Percentiles rank a stretch among this genome's conserved stretches.
phyloP scores from a whole-genome alignment of 92 coral and sea anemone species.

The Parazoanthus atlanticus region DNA sequence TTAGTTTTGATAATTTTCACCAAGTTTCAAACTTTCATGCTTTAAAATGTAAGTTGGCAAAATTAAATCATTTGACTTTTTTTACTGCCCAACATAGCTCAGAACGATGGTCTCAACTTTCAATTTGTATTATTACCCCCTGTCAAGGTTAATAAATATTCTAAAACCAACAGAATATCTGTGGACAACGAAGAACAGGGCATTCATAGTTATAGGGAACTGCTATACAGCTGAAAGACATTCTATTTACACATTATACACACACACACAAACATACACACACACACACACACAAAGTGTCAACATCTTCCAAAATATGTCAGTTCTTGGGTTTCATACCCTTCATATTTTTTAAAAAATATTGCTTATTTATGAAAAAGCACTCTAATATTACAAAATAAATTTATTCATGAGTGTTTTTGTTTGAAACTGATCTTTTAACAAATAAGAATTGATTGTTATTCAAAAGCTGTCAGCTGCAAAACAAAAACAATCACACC shows the following conservation, averaged over 20 bases:
- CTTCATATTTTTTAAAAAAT: too few relatives aligned
- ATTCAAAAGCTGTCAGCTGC: slow-evolving; percentile 4
- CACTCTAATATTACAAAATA: too few relatives aligned
- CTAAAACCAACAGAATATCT: neutral
- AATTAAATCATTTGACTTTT: too few relatives aligned
- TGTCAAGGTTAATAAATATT: neutral
- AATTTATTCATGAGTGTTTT: neutral
- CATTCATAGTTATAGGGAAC: neutral
- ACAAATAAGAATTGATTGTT: neutral
- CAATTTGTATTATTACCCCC: neutral
- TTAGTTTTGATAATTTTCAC: too few relatives aligned
- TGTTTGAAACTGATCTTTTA: neutral
- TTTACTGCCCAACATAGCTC: neutral
- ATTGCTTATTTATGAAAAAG: neutral
- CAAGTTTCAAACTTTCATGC: too few relatives aligned
- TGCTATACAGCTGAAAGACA: neutral
- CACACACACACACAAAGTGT: too few relatives aligned
- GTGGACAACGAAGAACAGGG: neutral
- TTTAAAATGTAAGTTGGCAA: too few relatives aligned
- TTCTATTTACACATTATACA: neutral
- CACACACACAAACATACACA: too few relatives aligned
- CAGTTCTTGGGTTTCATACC: too few relatives aligned
- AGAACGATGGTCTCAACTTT: neutral
- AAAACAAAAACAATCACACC: neutral
- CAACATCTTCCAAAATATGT: too few relatives aligned